Base-by-base conservation (phyloP, 1,140 invertebrate genomes). In the Drosophila mayri region DNA sequence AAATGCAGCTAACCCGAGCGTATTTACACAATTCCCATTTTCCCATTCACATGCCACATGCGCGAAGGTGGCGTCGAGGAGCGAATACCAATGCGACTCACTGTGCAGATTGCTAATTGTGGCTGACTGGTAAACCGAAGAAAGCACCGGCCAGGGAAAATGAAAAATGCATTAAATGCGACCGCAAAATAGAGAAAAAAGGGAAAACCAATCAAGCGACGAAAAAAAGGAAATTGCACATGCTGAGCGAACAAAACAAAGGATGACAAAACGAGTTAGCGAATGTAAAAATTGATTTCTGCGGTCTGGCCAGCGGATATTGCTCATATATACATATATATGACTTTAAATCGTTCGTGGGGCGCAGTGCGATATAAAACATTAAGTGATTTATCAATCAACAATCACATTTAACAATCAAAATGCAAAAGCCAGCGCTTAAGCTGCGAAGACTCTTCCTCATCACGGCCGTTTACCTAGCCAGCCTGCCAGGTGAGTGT, bases 231-330 rank as follows among this genome's bases (percentile, higher is more conserved):
- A 87, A 86, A 88, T 88, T 87, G 84, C 76, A 62, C 47, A 59
- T 60, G 58, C 46, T 41, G 78, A 37, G 63, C 66, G 38, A 20
- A 18, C 47, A 50, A 76, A 67, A 66, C 58, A 64, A 62, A 32
- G 55, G 41, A 49, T 50, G 59, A 54, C 62, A 63, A 70, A 76
- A 64, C 32, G 68, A 54, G 73, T 80, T 71, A 80, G 44, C 73
- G 72, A 84, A 77, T 88, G 72, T 77, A 77, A 87, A 87, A 87
- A 90, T 88, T 88, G 85, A 88, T 88, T 88, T 90, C 64, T 84
- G 84, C 59, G 84, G 84, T 90, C 79, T 55, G 79, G 50, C 41
- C 46, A 64, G 28, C 68, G 68, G 76, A 80, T 79, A 76, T 77
- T 82, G 67, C 44, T 58, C 54, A 43, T 57, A 75, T 47, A 28